Percentiles rank a stretch among this genome's conserved stretches.
phyloP scores from a whole-genome alignment of 2,797 vertebrate species.

The Protosalanx chinensis region DNA sequence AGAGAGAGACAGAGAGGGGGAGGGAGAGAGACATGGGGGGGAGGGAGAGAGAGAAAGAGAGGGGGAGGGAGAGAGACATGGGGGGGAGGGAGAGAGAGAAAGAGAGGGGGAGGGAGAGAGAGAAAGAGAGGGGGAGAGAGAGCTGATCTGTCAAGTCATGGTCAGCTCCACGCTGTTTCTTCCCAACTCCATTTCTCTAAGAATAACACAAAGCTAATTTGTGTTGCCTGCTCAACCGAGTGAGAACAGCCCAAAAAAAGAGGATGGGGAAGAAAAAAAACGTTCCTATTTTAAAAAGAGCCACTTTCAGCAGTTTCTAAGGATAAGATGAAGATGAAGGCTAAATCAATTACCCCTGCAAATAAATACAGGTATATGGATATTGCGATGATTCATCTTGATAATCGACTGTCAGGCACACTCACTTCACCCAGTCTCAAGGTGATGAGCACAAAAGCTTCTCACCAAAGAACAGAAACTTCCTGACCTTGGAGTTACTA shows the following conservation, averaged over 20 bases:
- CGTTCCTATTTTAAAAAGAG: conserved; percentile 12
- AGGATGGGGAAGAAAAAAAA: background rate
- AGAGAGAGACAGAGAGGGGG: background rate
- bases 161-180: conserved; percentile 16
- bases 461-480: no score
- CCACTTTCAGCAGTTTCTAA: conserved; percentile 18
- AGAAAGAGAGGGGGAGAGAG: conserved; percentile 4
- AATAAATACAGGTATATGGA: conserved; percentile 15
- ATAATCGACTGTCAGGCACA: conserved; percentile 29
- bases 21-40: background rate
- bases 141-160: conserved; percentile 30
- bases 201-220: conserved; percentile 45
- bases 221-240: conserved; percentile 26
- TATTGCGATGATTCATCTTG: conserved; percentile 38
- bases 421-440: background rate
- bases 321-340: conserved; percentile 25
- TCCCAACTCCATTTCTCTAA: conserved; percentile 36
- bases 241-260: background rate
- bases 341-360: conserved; percentile 24
- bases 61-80: background rate
- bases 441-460: no score
- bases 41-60: background rate
- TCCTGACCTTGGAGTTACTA: background rate
- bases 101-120: background rate
- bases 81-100: background rate